phyloP scores from a whole-genome alignment of 2,113 vertebrate species.

The Corythaeola cristata region DNA sequence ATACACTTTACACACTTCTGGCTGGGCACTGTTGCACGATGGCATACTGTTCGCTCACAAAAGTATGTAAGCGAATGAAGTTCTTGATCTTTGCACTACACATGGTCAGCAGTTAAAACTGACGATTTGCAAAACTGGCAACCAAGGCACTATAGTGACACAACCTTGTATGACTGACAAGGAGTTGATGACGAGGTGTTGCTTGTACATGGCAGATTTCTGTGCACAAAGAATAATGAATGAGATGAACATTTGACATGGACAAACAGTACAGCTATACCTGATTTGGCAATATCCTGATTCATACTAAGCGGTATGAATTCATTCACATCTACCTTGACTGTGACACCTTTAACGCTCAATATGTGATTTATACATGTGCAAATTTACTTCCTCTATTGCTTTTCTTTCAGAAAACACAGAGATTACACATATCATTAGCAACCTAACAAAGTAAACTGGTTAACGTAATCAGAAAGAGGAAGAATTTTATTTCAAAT shows the following conservation, averaged over 20 bases:
- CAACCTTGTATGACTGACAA: background rate
- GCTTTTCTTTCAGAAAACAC: background rate
- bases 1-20: too few relatives aligned
- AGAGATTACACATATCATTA: background rate
- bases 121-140: background rate
- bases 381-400: background rate
- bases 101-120: background rate
- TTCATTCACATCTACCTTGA: background rate
- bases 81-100: background rate
- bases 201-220: background rate
- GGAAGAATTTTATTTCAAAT: background rate
- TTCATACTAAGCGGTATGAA: background rate
- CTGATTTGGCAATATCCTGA: background rate
- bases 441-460: background rate
- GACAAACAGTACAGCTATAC: background rate
- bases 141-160: background rate
- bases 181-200: conserved; percentile 1
- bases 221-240: conserved; percentile 1
- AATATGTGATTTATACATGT: background rate
- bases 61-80: background rate
- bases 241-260: background rate
- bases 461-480: background rate
- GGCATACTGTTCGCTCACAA: background rate
- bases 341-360: background rate
- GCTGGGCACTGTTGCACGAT: background rate